Conservation (phyloP, 2,888 invertebrate genomes). For the Oscheius sp. region DNA sequence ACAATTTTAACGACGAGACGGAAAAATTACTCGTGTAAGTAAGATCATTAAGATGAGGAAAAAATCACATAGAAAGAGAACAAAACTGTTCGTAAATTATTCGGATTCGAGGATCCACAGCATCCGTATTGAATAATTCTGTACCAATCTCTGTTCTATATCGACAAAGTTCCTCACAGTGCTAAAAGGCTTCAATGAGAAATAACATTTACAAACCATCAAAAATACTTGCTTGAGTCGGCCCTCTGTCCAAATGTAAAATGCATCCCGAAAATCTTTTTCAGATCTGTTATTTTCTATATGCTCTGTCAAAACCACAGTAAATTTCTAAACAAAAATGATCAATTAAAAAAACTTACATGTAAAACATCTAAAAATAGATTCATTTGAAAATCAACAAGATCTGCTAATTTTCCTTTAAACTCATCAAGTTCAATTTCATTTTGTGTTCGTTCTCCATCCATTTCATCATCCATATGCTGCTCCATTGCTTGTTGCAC, state of each 20-base stretch:
- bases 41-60: not conserved
- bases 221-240: constrained; percentile 92
- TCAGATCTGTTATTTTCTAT: constrained; percentile 86
- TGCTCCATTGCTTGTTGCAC: constrained; percentile 12
- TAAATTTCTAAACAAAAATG: constrained; percentile 80
- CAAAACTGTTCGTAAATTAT: constrained; percentile 98
- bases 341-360: constrained; percentile 42
- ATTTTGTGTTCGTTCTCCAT: constrained; percentile 1
- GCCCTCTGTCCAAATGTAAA: constrained; percentile 95
- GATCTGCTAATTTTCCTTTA: constrained; percentile 40
- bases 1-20: not conserved
- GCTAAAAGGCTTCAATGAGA: constrained; percentile 78
- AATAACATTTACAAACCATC: constrained; percentile 20
- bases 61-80: constrained; percentile 76
- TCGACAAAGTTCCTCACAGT: constrained; percentile 95
- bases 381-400: constrained; percentile 52
- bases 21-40: not conserved
- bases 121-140: constrained; percentile 89
- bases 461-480: not conserved
- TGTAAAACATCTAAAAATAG: constrained; percentile 62
- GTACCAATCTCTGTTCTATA: constrained; percentile 94
- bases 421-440: constrained; percentile 33
- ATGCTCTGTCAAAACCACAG: constrained; percentile 95
- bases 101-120: constrained; percentile 91
- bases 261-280: constrained; percentile 82